Base-by-base conservation (phyloP, 2,888 invertebrate genomes). In the Netelia inedita region DNA sequence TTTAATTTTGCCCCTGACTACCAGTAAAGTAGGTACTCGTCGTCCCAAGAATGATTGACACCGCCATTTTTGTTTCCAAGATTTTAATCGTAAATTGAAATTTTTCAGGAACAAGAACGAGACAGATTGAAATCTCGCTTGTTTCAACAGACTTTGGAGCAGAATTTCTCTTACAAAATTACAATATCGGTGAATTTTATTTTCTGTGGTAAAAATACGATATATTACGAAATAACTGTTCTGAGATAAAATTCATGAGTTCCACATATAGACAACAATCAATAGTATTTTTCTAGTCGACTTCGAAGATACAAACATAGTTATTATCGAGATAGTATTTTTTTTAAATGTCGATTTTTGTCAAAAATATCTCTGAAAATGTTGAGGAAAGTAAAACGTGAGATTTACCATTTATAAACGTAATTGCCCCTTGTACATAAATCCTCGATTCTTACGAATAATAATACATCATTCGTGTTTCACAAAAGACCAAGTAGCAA, bases 401-500 rank as follows among this genome's bases (percentile, higher is more conserved):
- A 3, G 28, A 28, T 28, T 28, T 28, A 5, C 28, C 28, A 46
- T 41, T 6, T 41, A 41, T 11, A 11, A 14, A 46, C 3, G 10
- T 46, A 10, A 46, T 46, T 14, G 14, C 11, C 14, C 14, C 46
- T 14, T 10, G 46, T 46, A 46, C 46, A 46, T 11, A 46, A 46
- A 46, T 57, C 16, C 2, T 14, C 16, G 53, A 71, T 79, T 72
- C 79, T 55, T 41, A 28, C 76, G 63, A 85, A 79, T 75, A 79
- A 76, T 75, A 71, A 72, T 59, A 71, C 23, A 57, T 41, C 35
- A 10, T 35, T 46, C 14, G 53, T 81, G 76, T 69, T 43, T 61
- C 50, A 74, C 78, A 74, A 85, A 82, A 85, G 16, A 46, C 23
- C 46, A 69, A 59, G 46, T 35, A 65, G 16, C 41, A 65, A 75